Percentiles rank a stretch among this genome's conserved stretches.
Evolutionary conservation across 2,888 invertebrate genomes (phyloP).

Genomic region (Cerastoderma edule): DNA sequence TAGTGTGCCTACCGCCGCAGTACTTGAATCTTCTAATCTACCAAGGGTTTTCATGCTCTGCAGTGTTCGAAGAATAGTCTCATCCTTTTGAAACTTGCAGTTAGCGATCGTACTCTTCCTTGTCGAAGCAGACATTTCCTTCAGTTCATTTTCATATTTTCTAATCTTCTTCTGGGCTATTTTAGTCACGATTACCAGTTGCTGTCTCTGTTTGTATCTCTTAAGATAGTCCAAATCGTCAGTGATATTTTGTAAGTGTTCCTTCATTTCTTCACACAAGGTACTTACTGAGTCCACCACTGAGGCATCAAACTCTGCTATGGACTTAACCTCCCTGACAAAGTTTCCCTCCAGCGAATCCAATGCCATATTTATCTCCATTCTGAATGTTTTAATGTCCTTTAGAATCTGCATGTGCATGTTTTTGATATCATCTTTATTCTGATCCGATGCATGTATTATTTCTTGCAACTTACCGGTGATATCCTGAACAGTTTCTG

Average conservation of each 20-base stretch:
- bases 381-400: not conserved
- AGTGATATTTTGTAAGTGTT: not conserved
- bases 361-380: not conserved
- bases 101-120: not conserved
- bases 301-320: not conserved
- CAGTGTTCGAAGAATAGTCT: not conserved
- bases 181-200: not conserved
- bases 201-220: conserved; percentile 2
- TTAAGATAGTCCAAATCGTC: not conserved
- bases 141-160: not conserved
- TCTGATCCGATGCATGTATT: not conserved
- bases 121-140: not conserved
- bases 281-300: not conserved
- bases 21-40: not conserved
- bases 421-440: not conserved
- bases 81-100: not conserved
- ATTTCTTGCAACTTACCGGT: not conserved
- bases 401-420: not conserved
- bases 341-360: not conserved
- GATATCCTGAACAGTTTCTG: not conserved
- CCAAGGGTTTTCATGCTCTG: not conserved
- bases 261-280: not conserved
- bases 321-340: not conserved
- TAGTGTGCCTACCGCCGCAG: not conserved
- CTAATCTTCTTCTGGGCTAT: not conserved